Evolutionary conservation across 2,113 vertebrate genomes (phyloP).

Genomic region (Potamarius usumacintae): DNA sequence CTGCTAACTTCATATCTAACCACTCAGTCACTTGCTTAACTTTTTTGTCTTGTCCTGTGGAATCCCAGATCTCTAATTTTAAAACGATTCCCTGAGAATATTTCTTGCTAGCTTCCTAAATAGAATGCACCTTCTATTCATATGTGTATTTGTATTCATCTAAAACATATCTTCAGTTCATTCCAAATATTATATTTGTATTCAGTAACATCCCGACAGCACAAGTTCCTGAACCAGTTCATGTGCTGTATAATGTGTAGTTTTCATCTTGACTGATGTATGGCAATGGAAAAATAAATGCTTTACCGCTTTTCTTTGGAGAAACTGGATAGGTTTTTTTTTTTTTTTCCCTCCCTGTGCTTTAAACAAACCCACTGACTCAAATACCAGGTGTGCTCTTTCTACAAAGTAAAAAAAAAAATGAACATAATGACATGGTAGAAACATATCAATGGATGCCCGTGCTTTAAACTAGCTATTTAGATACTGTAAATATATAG

Average conservation of each 20-base stretch:
- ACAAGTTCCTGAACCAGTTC: neutral
- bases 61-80: neutral
- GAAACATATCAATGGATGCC: neutral
- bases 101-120: neutral
- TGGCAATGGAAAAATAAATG: neutral
- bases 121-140: neutral
- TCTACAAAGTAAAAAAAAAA: neutral
- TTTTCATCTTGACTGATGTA: neutral
- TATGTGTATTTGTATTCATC: neutral
- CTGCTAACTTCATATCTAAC: neutral
- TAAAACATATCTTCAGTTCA: neutral
- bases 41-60: neutral
- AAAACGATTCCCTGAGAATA: neutral
- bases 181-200: neutral
- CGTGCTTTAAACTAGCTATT: neutral
- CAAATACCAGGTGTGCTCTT: neutral
- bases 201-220: neutral
- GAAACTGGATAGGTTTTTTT: neutral
- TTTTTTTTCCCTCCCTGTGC: neutral
- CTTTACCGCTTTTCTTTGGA: neutral
- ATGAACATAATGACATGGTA: neutral
- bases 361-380: neutral
- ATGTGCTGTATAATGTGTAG: neutral
- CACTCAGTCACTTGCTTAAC: neutral
- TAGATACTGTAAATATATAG: neutral